Conservation (phyloP, 2,113 vertebrate genomes). For the Hipposideros armiger region DNA sequence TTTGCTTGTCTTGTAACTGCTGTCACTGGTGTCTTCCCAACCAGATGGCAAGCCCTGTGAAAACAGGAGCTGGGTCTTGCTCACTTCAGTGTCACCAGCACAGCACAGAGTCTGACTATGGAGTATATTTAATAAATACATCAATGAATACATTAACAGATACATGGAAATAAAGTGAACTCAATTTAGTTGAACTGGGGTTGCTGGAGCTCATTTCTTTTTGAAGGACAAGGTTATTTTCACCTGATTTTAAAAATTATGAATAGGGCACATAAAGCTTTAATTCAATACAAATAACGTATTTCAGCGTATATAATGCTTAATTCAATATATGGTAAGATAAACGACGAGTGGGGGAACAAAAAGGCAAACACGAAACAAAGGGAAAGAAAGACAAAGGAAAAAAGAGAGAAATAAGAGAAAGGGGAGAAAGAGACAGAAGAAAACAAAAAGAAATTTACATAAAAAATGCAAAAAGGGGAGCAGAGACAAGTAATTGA, state of each 20-base stretch:
- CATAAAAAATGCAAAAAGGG: neutral
- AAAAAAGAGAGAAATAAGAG: neutral
- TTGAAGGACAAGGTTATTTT: neutral
- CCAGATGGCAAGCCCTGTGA: neutral
- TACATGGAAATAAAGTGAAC: neutral
- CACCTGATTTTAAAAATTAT: neutral
- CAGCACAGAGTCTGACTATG: neutral
- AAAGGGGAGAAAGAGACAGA: neutral
- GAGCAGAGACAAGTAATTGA: neutral
- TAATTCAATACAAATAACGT: neutral
- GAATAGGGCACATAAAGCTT: neutral
- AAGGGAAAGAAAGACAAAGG: neutral
- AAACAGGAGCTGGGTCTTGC: fast-evolving
- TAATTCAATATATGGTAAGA: neutral
- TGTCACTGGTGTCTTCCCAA: neutral
- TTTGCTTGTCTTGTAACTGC: neutral
- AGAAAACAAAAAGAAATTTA: neutral
- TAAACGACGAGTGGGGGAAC: neutral
- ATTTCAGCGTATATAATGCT: neutral
- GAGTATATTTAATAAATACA: neutral
- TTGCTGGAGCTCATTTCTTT: neutral
- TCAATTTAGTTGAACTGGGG: neutral
- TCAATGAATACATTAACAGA: neutral
- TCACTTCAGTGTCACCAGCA: neutral
- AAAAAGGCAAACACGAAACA: neutral